phyloP scores from a whole-genome alignment of 2,888 invertebrate genomes.

The Epinotia brunnichana region DNA sequence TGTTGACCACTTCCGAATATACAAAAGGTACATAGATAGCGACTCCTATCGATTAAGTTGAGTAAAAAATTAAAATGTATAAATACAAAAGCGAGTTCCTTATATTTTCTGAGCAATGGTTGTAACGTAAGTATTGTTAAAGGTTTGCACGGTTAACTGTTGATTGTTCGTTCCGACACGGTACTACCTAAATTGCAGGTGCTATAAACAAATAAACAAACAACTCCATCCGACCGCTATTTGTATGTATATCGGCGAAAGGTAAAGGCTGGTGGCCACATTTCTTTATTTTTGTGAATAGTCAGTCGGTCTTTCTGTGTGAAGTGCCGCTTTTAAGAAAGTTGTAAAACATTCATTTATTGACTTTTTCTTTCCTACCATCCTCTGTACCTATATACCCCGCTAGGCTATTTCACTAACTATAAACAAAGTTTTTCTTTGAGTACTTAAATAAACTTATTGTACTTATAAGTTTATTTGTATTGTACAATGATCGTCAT shows the following conservation, averaged over 20 bases:
- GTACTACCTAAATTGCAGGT: slow-evolving; percentile 44
- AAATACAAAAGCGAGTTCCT: background rate
- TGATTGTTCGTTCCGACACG: slow-evolving; percentile 43
- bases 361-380: slow-evolving; percentile 14
- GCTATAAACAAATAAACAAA: slow-evolving; percentile 46
- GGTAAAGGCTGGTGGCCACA: slow-evolving; percentile 40
- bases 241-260: slow-evolving; percentile 42
- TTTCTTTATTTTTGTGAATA: slow-evolving; percentile 42
- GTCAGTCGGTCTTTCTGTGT: slow-evolving; percentile 28
- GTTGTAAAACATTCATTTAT: slow-evolving; percentile 39
- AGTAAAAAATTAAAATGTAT: background rate
- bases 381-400: background rate
- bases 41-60: background rate
- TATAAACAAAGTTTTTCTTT: slow-evolving; percentile 17
- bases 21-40: too few species aligned
- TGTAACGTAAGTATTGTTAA: slow-evolving; percentile 4
- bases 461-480: background rate
- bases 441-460: background rate
- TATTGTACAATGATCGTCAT: too few species aligned
- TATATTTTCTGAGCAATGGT: background rate
- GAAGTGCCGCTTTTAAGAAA: slow-evolving; percentile 37
- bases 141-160: slow-evolving; percentile 28
- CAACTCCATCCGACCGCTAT: slow-evolving; percentile 35
- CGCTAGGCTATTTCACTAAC: slow-evolving; percentile 8
- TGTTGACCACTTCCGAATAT: background rate